Conservation (phyloP, 2,888 invertebrate species). For the Exephanes ischioxanthus region DNA sequence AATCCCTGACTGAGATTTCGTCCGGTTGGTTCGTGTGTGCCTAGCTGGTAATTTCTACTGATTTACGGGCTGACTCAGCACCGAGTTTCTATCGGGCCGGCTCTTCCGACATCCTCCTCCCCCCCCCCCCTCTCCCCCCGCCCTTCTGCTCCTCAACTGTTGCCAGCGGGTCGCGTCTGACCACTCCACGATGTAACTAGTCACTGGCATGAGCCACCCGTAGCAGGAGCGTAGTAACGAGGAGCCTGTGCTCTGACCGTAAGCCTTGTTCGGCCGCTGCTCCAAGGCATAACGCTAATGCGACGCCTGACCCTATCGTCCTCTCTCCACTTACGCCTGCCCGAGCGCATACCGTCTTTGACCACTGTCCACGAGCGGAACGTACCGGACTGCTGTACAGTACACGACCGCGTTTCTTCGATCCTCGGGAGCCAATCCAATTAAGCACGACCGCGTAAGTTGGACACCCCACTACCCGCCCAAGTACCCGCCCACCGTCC, state of each 20-base stretch:
- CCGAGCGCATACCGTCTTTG: slow-evolving; percentile 62
- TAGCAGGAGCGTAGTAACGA: slow-evolving; percentile 10
- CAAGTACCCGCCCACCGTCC: too few species aligned
- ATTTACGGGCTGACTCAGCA: slow-evolving; percentile 65
- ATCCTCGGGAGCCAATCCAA: too few species aligned
- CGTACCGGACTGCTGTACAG: not conserved
- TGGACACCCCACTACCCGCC: too few species aligned
- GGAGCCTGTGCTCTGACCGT: slow-evolving; percentile 19
- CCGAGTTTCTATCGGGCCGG: slow-evolving; percentile 39
- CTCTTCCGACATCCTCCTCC: slow-evolving; percentile 23
- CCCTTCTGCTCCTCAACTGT: not conserved
- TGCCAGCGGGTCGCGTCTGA: slow-evolving; percentile 42
- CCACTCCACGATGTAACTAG: slow-evolving; percentile 57
- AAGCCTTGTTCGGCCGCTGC: slow-evolving; percentile 24
- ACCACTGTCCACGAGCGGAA: slow-evolving; percentile 38
- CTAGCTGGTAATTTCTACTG: slow-evolving; percentile 62
- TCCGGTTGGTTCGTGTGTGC: slow-evolving; percentile 51
- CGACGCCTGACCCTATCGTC: slow-evolving; percentile 38
- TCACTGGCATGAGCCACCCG: slow-evolving; percentile 25
- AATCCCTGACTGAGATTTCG: slow-evolving; percentile 30
- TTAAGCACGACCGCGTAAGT: too few species aligned
- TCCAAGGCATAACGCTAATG: slow-evolving; percentile 45
- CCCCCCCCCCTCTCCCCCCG: not conserved
- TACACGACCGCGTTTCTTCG: too few species aligned
- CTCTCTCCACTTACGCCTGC: slow-evolving; percentile 48